Conservation (phyloP, 2,113 vertebrate species). For the Myocastor coypus region DNA sequence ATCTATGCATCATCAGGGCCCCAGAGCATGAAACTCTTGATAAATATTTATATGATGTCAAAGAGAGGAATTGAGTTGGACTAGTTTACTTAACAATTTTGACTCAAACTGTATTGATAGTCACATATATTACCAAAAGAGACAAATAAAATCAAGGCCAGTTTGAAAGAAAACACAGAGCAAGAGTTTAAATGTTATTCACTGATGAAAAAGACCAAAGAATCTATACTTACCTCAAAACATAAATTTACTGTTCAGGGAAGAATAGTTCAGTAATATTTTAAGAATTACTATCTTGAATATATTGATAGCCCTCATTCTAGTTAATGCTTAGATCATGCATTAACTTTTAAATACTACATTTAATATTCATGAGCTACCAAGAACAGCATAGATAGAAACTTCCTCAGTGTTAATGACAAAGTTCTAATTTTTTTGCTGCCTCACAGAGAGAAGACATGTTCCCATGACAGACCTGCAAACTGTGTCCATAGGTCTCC, state of each 20-base stretch:
- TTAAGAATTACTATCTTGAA: not conserved
- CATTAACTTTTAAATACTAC: not conserved
- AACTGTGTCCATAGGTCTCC: not conserved
- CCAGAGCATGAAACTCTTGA: not conserved
- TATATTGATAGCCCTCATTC: not conserved
- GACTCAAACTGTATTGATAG: not conserved
- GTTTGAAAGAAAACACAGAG: not conserved
- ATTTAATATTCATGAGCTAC: constrained; percentile 24
- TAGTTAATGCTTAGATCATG: not conserved
- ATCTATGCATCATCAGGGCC: not conserved
- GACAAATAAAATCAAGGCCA: constrained; percentile 26
- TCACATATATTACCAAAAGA: not conserved
- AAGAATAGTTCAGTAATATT: not conserved
- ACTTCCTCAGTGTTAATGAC: not conserved
- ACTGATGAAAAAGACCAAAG: not conserved
- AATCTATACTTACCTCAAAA: not conserved
- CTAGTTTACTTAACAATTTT: constrained; percentile 30
- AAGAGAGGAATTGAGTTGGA: not conserved
- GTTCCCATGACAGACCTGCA: not conserved
- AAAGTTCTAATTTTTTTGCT: not conserved
- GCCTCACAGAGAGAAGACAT: not conserved
- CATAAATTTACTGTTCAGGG: not conserved
- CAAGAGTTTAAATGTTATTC: not conserved
- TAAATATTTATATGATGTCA: not conserved
- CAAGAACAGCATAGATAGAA: not conserved